Percentiles rank a stretch among this genome's conserved stretches.
These are phyloP conservation scores for Melanerpes formicivorus DNA, from an alignment of 2,113 vertebrate genomes.

Conservation along the genomic window DNA sequence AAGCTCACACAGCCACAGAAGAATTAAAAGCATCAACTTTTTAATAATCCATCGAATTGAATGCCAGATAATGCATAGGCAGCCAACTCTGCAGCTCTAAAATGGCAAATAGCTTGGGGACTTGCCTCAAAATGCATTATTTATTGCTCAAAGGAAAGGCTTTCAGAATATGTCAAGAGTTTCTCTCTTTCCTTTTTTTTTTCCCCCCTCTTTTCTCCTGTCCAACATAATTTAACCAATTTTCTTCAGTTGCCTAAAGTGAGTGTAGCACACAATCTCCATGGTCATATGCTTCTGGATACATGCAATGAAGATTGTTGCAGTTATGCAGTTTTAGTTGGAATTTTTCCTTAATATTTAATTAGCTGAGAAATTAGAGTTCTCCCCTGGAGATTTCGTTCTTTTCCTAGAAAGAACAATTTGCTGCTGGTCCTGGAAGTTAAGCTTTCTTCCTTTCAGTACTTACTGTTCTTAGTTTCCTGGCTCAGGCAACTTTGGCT, in stretches of 20 bases:
- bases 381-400: neutral
- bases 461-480: neutral
- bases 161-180: neutral
- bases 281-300: neutral
- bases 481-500: neutral
- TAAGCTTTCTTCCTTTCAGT: neutral
- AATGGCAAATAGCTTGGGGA: neutral
- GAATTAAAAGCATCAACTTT: neutral
- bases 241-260: neutral
- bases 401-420: neutral
- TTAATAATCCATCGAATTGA: neutral
- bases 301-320: neutral
- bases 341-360: neutral
- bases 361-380: neutral
- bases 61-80: neutral
- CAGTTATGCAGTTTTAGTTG: neutral
- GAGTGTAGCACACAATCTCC: neutral
- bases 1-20: neutral
- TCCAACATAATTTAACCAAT: neutral
- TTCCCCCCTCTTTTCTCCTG: neutral
- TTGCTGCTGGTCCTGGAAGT: neutral
- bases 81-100: neutral
- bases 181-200: neutral
- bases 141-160: neutral
- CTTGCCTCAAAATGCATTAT: neutral